Conservation (phyloP, 2,888 invertebrate genomes). For the Ectemnius continuus region DNA sequence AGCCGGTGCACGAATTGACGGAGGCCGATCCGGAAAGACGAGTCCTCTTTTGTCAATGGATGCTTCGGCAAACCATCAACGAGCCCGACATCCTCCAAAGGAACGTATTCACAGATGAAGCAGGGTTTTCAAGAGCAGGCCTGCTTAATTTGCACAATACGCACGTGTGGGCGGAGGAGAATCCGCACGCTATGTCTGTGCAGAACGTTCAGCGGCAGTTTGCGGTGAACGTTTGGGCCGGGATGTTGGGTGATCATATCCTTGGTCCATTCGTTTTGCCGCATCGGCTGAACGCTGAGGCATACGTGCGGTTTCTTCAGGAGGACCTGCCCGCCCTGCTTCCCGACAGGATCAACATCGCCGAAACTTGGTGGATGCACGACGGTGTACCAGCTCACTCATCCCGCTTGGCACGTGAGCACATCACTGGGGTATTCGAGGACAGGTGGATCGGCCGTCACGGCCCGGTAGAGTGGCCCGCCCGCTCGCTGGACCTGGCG, state of each 20-base stretch:
- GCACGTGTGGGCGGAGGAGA: slow-evolving; percentile 1
- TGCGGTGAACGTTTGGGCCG: slow-evolving; percentile 12
- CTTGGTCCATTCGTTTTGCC: not conserved
- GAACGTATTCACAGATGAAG: slow-evolving; percentile 14
- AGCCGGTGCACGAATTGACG: not conserved
- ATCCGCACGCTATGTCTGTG: slow-evolving; percentile 1
- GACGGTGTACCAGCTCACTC: too few relatives aligned
- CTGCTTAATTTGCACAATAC: not conserved
- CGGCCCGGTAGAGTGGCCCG: too few relatives aligned
- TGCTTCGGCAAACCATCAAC: not conserved
- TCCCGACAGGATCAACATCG: too few relatives aligned
- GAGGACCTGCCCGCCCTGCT: too few relatives aligned
- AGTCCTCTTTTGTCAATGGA: not conserved
- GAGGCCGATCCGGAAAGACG: not conserved
- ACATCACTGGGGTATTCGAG: too few relatives aligned
- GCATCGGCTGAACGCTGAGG: too few relatives aligned
- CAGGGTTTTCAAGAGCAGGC: not conserved
- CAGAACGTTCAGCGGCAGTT: not conserved
- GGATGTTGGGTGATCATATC: slow-evolving; percentile 5
- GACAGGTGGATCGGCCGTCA: too few relatives aligned
- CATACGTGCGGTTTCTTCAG: too few relatives aligned
- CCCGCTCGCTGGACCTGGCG: too few relatives aligned
- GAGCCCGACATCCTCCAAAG: not conserved
- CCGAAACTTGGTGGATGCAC: too few relatives aligned
- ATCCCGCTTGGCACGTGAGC: too few relatives aligned